A percentile compares a stretch with the other conserved stretches of the same genome.
phyloP scores from a whole-genome alignment of 2,113 vertebrate species.

The Callospermophilus lateralis region DNA sequence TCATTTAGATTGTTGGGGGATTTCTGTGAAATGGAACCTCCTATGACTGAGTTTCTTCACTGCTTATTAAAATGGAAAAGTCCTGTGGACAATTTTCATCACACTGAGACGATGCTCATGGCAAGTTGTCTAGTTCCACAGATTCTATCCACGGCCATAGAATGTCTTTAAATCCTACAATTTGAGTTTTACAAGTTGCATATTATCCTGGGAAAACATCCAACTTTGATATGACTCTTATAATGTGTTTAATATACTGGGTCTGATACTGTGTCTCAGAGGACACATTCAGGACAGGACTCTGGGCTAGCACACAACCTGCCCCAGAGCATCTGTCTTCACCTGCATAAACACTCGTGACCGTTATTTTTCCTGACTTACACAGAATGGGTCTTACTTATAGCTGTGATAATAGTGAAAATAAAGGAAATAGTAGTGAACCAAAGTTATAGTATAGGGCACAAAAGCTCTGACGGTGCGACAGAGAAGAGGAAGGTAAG shows the following conservation, averaged over 20 bases:
- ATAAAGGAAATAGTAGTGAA: background rate
- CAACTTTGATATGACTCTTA: background rate
- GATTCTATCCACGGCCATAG: background rate
- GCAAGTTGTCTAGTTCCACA: background rate
- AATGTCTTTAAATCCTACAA: background rate
- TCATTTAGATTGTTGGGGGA: background rate
- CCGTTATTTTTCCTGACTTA: background rate
- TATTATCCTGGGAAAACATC: background rate
- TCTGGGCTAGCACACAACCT: accelerated
- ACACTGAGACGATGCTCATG: background rate
- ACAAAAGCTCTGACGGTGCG: background rate
- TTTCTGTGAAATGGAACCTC: background rate
- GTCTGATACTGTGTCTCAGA: background rate
- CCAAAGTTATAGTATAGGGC: background rate
- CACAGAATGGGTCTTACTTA: background rate
- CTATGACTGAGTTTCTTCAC: background rate
- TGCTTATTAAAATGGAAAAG: background rate
- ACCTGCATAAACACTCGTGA: background rate
- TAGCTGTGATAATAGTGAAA: background rate
- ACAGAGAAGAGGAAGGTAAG: accelerated
- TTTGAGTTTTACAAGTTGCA: background rate
- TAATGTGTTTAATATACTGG: background rate
- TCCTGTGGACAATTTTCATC: background rate
- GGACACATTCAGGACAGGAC: background rate
- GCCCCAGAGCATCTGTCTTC: background rate